Percentiles rank a stretch among this genome's conserved stretches.
phyloP scores from a whole-genome alignment of 2,888 invertebrate genomes.

The Cacoxenus indagator region DNA sequence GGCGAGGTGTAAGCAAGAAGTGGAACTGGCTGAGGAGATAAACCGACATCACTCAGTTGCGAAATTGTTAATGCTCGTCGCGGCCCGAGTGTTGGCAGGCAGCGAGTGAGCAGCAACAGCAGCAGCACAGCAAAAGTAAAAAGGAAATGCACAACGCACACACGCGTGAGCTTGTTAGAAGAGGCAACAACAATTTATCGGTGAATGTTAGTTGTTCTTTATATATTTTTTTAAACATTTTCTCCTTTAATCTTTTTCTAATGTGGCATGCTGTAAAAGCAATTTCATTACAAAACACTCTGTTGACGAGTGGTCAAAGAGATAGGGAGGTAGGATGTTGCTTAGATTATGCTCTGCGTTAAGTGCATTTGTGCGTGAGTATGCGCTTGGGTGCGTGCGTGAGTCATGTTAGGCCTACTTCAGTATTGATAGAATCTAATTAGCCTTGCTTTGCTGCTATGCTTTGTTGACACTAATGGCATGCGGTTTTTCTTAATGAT shows the following conservation, averaged over 20 bases:
- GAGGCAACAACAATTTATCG: neutral
- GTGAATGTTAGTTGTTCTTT: neutral
- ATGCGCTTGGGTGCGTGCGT: neutral
- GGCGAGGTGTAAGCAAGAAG: too few relatives aligned
- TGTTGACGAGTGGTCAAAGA: too few relatives aligned
- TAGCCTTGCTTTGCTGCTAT: neutral
- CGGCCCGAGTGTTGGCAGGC: neutral
- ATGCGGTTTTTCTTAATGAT: neutral
- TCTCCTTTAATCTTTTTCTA: neutral
- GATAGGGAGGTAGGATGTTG: neutral
- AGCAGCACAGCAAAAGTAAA: neutral
- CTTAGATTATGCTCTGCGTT: neutral
- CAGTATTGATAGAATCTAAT: conserved; percentile 8
- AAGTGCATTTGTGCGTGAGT: neutral
- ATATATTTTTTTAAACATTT: neutral
- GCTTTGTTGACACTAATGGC: neutral
- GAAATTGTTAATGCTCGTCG: conserved; percentile 12
- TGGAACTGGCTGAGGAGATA: neutral
- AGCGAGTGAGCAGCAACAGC: neutral
- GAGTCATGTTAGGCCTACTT: neutral
- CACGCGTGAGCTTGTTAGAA: neutral
- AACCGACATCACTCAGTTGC: conserved; percentile 11
- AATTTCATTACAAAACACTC: conserved; percentile 1
- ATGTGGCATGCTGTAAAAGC: neutral
- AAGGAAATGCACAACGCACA: conserved; percentile 8